Base-by-base conservation (phyloP, 2,888 invertebrate species). In the Holacanthella duospinosa region DNA sequence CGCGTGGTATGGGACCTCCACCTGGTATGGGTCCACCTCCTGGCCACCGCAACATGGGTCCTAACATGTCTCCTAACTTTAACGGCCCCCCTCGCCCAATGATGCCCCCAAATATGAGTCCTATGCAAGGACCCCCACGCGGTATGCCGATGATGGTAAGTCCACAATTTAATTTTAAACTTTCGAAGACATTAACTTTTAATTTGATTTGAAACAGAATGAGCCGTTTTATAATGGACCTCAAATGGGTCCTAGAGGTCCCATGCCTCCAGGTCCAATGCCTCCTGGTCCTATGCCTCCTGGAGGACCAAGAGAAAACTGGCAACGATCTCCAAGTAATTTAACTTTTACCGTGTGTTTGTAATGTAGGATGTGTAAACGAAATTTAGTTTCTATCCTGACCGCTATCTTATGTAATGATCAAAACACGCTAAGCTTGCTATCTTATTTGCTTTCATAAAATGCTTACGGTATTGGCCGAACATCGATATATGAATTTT, bases 291-390 rank as follows among this genome's bases (percentile, higher is more conserved):
- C 68, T 66, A 71, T 71, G 70, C 85, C 85, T 19, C 69, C 43
- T 55, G 55, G 55, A 25, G n/a, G 27, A 6, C 55, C 55, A 27
- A 29, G 55, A 26, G 25, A 43, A 21, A 24, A 12, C 57, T 88
- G 87, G 87, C 86, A 83, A 75, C 78, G 87, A 68, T 86, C 87
- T 59, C 86, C 86, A 65, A 80, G 81, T 79, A 74, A 66, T 61
- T 61, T 86, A 86, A 60, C 9, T 16, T 36, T 16, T 36, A 16
- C 6, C 6, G 9, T 36, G 36, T 16, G 16, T 36, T 36, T 36
- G 36, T n/a, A n/a, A n/a, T n/a, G n/a, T n/a, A n/a, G n/a, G n/a
- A n/a, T n/a, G n/a, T 16, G 36, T 36, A 36, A 36, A 36, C 36
- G 36, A 36, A 36, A 36, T 36, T 36, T 36, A 12, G 6, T 16